Evolutionary conservation across 2,888 invertebrate species (phyloP).

Genomic region (Anagyrus pseudococci): DNA sequence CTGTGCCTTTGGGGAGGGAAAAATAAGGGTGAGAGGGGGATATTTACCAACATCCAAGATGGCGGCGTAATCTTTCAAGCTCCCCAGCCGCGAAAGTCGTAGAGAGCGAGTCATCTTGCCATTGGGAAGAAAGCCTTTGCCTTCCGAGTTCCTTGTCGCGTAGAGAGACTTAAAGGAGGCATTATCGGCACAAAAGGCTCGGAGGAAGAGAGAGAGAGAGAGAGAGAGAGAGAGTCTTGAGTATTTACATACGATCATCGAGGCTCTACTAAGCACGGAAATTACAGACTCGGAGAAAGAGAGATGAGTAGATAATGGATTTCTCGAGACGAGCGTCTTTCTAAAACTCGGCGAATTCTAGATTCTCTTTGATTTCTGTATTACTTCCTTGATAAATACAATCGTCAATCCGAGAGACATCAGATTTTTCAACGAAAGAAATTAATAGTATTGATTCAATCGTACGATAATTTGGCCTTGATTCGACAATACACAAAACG

Average conservation of each 20-base stretch:
- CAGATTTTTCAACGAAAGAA: no score
- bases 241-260: conserved; percentile 38
- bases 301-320: no score
- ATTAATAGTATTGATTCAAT: no score
- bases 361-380: no score
- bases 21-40: conserved; percentile 50
- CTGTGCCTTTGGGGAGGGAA: conserved; percentile 49
- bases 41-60: conserved; percentile 63
- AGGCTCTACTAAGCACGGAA: conserved; percentile 30
- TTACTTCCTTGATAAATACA: no score
- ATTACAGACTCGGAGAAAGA: no score
- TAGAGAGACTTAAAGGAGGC: conserved; percentile 35
- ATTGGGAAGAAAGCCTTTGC: conserved; percentile 42
- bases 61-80: conserved; percentile 59
- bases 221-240: conserved; percentile 30
- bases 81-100: conserved; percentile 44
- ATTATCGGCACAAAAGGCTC: conserved; percentile 31
- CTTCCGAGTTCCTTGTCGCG: conserved; percentile 24
- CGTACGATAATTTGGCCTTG: no score
- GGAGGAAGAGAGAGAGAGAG: no score
- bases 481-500: no score
- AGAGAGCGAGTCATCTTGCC: conserved; percentile 49
- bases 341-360: no score
- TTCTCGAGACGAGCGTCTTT: no score
- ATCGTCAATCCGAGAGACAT: no score